These are phyloP conservation scores for Lathronympha strigana DNA, from an alignment of 2,888 invertebrate species.

Conservation along the genomic window DNA sequence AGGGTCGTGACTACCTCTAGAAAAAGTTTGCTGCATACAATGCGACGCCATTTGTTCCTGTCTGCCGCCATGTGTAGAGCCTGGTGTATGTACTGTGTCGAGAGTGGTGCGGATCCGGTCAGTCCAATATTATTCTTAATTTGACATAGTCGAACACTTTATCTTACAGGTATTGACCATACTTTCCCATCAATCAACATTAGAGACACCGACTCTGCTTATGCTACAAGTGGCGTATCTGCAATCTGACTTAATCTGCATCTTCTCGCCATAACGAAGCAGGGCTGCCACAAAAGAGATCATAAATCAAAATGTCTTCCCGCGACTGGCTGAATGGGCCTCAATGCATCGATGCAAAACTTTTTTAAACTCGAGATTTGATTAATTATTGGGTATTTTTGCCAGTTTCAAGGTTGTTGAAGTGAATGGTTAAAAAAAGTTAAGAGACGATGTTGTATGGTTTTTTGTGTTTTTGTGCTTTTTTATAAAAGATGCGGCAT, in stretches of 20 bases:
- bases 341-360: slow-evolving; percentile 40
- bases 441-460: not conserved
- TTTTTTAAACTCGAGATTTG: slow-evolving; percentile 33
- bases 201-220: no score
- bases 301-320: slow-evolving; percentile 41
- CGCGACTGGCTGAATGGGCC: slow-evolving; percentile 33
- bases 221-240: no score
- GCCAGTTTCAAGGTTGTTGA: slow-evolving; percentile 34
- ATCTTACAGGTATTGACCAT: not conserved
- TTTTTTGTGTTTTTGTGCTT: not conserved
- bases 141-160: no score
- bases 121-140: no score
- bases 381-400: slow-evolving; percentile 37
- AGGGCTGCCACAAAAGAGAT: slow-evolving; percentile 35
- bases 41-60: no score
- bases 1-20: no score
- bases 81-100: no score
- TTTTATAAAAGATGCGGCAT: no score
- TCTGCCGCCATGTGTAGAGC: no score
- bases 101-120: no score
- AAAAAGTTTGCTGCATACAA: no score
- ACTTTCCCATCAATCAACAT: not conserved
- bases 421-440: slow-evolving; percentile 9
- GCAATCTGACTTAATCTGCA: not conserved
- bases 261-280: slow-evolving; percentile 38